phyloP scores from a whole-genome alignment of 1,140 invertebrate genomes.

The Euschistus heros region DNA sequence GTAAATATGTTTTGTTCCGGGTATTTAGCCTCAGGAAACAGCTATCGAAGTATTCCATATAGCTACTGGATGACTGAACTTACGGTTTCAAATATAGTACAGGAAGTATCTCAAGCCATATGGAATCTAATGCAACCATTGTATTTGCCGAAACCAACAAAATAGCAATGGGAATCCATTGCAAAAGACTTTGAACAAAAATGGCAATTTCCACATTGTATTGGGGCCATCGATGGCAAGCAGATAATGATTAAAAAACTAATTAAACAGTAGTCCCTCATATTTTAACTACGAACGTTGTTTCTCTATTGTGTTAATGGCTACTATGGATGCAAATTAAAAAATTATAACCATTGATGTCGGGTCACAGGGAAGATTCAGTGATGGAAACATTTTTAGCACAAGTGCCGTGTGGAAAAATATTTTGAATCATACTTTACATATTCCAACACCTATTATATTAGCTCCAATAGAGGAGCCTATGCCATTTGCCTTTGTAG shows the following conservation, averaged over 20 bases:
- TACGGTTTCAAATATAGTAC: constrained; percentile 30
- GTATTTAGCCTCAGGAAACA: constrained; percentile 26
- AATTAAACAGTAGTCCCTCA: constrained; percentile 29
- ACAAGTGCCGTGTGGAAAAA: constrained; percentile 29
- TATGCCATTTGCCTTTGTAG: no score
- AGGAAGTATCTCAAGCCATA: constrained; percentile 27
- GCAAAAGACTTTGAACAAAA: no score
- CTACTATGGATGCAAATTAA: no score
- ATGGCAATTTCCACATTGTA: no score
- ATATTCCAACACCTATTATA: no score
- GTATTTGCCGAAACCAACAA: no score
- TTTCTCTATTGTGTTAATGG: constrained; percentile 34
- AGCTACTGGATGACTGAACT: constrained; percentile 28
- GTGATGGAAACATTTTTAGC: constrained; percentile 34
- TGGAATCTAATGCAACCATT: constrained; percentile 26
- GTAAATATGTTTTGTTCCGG: no score
- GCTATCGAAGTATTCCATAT: constrained; percentile 25
- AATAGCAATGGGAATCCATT: no score
- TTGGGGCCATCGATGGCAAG: constrained; percentile 37
- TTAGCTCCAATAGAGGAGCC: no score
- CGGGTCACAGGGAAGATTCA: constrained; percentile 31
- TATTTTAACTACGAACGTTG: constrained; percentile 38
- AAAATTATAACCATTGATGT: no score
- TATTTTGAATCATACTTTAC: no score
- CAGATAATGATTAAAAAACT: constrained; percentile 33